phyloP scores from a whole-genome alignment of 2,888 invertebrate genomes.

The Netelia inedita region DNA sequence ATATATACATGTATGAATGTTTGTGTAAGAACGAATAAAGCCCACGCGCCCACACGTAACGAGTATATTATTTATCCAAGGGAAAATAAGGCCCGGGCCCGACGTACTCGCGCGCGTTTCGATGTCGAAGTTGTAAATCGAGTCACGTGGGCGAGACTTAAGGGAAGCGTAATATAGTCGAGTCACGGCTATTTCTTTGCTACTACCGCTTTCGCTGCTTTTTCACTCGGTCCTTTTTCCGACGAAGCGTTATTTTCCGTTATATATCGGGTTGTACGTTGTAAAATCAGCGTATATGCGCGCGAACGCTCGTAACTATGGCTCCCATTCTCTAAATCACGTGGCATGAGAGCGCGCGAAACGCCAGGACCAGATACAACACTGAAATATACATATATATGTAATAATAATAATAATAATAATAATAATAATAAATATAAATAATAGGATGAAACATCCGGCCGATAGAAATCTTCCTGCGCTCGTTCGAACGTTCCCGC shows the following conservation, averaged over 20 bases:
- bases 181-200: conserved; percentile 55
- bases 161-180: conserved; percentile 53
- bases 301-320: conserved; percentile 55
- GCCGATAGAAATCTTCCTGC: conserved; percentile 59
- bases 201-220: conserved; percentile 46
- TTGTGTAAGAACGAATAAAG: conserved; percentile 45
- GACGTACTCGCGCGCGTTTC: conserved; percentile 35
- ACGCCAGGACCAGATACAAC: conserved; percentile 1
- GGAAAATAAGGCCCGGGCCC: conserved; percentile 59
- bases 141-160: conserved; percentile 72
- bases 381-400: neutral
- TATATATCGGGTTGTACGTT: conserved; percentile 18
- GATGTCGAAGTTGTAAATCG: conserved; percentile 74
- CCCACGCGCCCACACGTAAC: conserved; percentile 54
- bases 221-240: conserved; percentile 21
- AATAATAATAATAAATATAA: neutral
- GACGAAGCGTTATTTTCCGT: conserved; percentile 32
- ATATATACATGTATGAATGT: neutral
- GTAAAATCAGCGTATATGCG: conserved; percentile 47
- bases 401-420: neutral
- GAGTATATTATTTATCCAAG: conserved; percentile 66
- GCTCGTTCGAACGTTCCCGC: conserved; percentile 48
- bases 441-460: conserved; percentile 34
- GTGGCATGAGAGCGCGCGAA: neutral
- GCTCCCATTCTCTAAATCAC: conserved; percentile 43